Base-by-base conservation (phyloP, 2,888 invertebrate genomes). In the Endotricha flammealis region DNA sequence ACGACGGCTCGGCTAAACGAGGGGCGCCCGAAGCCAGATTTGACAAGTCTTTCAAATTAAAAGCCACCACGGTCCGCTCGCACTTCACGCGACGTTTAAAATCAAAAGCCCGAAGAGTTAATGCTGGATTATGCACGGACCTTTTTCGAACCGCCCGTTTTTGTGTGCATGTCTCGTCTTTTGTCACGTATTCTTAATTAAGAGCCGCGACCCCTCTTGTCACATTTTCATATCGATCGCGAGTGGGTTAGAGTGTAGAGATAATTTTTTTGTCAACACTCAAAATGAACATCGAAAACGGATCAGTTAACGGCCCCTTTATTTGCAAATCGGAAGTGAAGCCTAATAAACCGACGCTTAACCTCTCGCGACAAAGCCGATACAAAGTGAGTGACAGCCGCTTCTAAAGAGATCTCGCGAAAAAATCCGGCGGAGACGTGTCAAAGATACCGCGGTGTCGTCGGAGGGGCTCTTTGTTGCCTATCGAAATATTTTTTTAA, bases 151-250 rank as follows among this genome's bases (percentile, higher is more conserved):
- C 64, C 69, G 63, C 71, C 78, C 79, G 70, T 80, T 68, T 80
- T 75, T 81, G 74, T 81, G 77, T 78, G 77, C 72, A 73, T 75
- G 80, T 80, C 82, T 78, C 83, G 77, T 86, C 87, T 87, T 87
- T 87, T 87, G 85, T 87, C 87, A 87, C 87, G 87, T 87, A 86
- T 83, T 86, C 87, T 85, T 87, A 87, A 87, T 87, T 87, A 87
- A 87, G 72, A 73, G 66, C 72, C 72, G 69, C 73, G 62, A 72
- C 81, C 78, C 79, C 69, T 66, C 71, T 75, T 76, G 68, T 81
- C 77, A 76, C 75, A 76, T 76, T 78, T 73, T 71, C 69, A 70
- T 78, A 83, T 82, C 65, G 80, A 85, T 78, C 77, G 69, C 67
- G 57, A 66, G 71, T 70, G 66, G 50, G 58, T 51, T 54, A 46